Evolutionary conservation across 2,113 vertebrate species (phyloP).

Genomic region (Ochotona curzoniae): DNA sequence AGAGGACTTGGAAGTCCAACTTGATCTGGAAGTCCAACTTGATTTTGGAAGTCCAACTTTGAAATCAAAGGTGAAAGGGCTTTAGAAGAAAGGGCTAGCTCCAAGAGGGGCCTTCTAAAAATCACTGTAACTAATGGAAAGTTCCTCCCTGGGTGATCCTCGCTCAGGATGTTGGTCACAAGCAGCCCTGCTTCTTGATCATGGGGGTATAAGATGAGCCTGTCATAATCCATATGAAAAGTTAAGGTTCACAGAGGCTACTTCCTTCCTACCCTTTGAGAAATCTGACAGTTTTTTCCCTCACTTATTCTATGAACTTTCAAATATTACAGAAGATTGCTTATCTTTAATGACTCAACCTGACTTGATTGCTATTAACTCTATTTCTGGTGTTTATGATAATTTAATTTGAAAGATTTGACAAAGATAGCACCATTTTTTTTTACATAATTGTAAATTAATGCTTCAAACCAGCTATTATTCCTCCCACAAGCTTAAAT

Average conservation of each 20-base stretch:
- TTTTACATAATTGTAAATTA: conserved; percentile 45
- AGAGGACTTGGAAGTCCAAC: too few relatives aligned
- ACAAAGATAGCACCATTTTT: not conserved
- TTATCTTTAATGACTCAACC: not conserved
- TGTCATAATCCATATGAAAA: not conserved
- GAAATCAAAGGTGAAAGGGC: too few relatives aligned
- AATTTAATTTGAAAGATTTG: conserved; percentile 47
- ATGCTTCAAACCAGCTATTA: conserved; percentile 28
- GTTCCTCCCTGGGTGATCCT: not conserved
- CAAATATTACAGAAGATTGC: not conserved
- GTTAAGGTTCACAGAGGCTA: rapidly evolving
- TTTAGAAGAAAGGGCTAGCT: not conserved
- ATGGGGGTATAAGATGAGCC: not conserved
- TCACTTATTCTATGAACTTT: not conserved
- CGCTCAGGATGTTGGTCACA: not conserved
- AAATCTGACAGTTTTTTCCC: not conserved
- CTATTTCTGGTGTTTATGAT: not conserved
- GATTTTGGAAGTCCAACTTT: too few relatives aligned
- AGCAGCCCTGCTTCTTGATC: too few relatives aligned
- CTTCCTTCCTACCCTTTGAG: not conserved
- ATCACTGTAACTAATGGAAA: not conserved
- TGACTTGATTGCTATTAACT: conserved; percentile 1
- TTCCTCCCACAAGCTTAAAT: not conserved
- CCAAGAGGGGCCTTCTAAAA: not conserved
- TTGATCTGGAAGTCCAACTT: too few relatives aligned